These are phyloP conservation scores for Acipenser ruthenus DNA, from an alignment of 2,797 vertebrate species.

Conservation along the genomic window DNA sequence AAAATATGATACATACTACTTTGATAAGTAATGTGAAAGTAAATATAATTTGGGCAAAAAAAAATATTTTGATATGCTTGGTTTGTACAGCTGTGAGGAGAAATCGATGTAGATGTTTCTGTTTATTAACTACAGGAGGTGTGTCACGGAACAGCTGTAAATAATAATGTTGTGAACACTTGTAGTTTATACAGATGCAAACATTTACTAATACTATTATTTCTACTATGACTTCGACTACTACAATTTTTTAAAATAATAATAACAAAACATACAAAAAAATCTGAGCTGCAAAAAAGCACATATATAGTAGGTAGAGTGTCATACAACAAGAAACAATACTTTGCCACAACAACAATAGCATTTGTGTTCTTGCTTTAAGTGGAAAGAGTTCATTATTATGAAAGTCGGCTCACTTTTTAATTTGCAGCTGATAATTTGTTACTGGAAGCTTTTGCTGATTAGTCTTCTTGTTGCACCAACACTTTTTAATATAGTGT, in stretches of 20 bases:
- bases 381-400: constrained; percentile 53
- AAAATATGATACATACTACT: constrained; percentile 44
- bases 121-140: no score
- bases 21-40: constrained; percentile 38
- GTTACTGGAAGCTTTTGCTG: constrained; percentile 79
- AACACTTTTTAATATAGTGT: constrained; percentile 93
- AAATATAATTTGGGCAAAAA: neutral
- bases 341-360: no score
- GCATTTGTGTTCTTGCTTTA: constrained; percentile 45
- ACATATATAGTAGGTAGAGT: constrained; percentile 30
- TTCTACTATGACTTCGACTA: no score
- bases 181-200: no score
- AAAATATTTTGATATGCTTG: no score
- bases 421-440: constrained; percentile 98
- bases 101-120: no score
- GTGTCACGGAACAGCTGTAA: no score
- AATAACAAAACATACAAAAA: no score
- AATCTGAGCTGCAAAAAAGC: constrained; percentile 31
- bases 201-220: no score
- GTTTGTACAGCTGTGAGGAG: no score
- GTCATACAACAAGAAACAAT: constrained; percentile 17
- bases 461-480: constrained; percentile 86
- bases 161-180: no score
- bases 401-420: constrained; percentile 64
- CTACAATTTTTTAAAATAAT: no score